phyloP scores from a whole-genome alignment of 2,888 invertebrate species.

The Entomobrya multifasciata region DNA sequence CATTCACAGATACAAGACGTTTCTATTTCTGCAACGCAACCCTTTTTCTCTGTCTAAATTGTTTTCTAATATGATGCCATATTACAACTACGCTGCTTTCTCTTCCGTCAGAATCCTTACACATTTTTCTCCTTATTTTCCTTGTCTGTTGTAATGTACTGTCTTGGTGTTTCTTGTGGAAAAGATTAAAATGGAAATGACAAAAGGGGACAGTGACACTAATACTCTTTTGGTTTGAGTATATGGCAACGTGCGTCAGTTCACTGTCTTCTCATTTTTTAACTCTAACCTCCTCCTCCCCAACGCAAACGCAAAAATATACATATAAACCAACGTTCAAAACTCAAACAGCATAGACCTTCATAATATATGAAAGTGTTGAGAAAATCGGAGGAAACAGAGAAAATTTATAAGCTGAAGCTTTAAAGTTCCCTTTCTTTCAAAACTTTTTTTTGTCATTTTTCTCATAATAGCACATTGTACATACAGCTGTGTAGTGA shows the following conservation, averaged over 20 bases:
- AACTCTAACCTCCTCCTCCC: no score
- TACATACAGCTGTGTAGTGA: no score
- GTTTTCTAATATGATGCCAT: no score
- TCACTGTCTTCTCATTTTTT: neutral
- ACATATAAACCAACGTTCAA: no score
- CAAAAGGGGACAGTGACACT: neutral
- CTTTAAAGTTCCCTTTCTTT: neutral
- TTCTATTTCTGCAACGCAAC: neutral
- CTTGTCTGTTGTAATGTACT: no score
- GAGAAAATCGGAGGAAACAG: neutral
- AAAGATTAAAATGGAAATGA: conserved; percentile 6
- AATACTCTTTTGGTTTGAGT: neutral
- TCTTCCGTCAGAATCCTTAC: neutral
- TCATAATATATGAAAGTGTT: no score
- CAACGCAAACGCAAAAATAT: no score
- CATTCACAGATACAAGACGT: neutral
- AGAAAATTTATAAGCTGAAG: neutral
- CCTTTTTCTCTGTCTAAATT: neutral
- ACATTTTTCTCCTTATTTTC: neutral
- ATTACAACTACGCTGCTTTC: no score
- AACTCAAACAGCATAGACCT: no score
- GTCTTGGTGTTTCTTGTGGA: no score
- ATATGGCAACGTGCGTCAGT: neutral
- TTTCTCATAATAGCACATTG: no score
- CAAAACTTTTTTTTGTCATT: neutral